Conservation (phyloP, 2,113 vertebrate genomes). For the Heliornis fulica region DNA sequence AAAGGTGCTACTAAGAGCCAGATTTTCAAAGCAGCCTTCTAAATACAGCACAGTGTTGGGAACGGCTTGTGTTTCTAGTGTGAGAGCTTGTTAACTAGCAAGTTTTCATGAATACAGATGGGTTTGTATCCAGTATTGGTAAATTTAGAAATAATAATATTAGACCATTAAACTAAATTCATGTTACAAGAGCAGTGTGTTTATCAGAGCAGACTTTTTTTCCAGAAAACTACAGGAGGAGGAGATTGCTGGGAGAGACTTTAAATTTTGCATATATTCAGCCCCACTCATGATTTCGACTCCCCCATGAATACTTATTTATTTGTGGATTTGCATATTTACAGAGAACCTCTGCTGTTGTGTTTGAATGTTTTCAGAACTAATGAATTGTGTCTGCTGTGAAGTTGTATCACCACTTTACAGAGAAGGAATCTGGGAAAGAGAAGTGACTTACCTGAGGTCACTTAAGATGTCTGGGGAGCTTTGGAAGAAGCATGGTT, state of each 20-base stretch:
- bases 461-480: not conserved
- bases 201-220: not conserved
- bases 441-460: not conserved
- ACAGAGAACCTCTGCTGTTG: not conserved
- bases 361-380: not conserved
- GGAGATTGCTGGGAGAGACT: not conserved
- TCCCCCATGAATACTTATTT: not conserved
- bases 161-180: not conserved
- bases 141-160: not conserved
- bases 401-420: not conserved
- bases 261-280: not conserved
- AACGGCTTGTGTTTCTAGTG: not conserved
- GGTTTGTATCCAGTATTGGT: not conserved
- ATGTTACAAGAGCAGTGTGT: not conserved
- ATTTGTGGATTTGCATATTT: not conserved
- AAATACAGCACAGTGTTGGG: not conserved
- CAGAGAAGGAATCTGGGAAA: not conserved
- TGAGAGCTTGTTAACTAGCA: not conserved
- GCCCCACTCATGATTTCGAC: not conserved
- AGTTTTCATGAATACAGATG: not conserved
- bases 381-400: not conserved
- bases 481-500: not conserved
- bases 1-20: constrained; percentile 40
- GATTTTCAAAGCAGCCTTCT: constrained; percentile 24
- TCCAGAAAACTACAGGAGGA: not conserved